These are phyloP conservation scores for Musca vetustissima DNA, from an alignment of 1,140 invertebrate genomes.

Conservation along the genomic window DNA sequence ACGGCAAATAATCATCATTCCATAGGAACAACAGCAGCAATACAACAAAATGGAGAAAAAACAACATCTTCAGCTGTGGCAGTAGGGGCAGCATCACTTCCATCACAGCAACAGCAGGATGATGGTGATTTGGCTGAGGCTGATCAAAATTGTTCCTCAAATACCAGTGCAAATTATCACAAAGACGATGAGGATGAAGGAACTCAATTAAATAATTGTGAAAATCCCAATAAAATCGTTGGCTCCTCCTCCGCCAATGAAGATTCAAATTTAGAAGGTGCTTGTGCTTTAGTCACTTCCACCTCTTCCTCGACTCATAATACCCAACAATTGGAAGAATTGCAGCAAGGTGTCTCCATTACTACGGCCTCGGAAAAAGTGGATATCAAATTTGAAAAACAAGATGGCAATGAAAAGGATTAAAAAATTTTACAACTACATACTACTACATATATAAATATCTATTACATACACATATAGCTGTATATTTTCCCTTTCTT, in stretches of 20 bases:
- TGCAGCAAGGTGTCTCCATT: not conserved
- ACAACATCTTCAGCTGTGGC: not conserved
- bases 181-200: not conserved
- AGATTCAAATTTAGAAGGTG: not conserved
- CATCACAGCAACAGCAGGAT: constrained; percentile 24
- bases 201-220: constrained; percentile 5
- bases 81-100: too few relatives aligned
- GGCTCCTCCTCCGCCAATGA: too few relatives aligned
- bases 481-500: too few relatives aligned
- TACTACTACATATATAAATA: too few relatives aligned
- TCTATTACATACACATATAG: too few relatives aligned
- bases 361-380: not conserved
- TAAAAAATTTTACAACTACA: not conserved
- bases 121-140: constrained; percentile 60
- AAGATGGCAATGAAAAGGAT: not conserved
- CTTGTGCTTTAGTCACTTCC: not conserved
- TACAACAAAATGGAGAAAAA: constrained; percentile 4
- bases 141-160: constrained; percentile 54
- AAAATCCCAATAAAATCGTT: constrained; percentile 39
- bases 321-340: not conserved
- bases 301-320: too few relatives aligned
- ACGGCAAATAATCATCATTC: not conserved
- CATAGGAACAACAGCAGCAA: not conserved
- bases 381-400: constrained; percentile 17
- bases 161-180: constrained; percentile 31